phyloP scores from a whole-genome alignment of 2,113 vertebrate species.

The Chrysochloris asiatica region DNA sequence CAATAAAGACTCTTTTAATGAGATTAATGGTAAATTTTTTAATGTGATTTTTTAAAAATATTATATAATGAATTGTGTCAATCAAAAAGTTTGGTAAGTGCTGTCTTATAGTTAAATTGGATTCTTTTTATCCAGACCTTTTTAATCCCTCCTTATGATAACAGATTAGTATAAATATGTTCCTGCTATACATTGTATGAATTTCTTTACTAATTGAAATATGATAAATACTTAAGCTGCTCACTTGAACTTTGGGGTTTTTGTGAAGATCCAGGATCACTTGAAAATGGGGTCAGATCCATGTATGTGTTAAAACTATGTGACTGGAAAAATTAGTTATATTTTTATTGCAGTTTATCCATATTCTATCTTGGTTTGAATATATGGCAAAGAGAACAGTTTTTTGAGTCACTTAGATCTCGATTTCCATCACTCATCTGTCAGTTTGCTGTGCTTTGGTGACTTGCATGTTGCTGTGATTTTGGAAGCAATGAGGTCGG shows the following conservation, averaged over 20 bases:
- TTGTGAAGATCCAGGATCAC: background rate
- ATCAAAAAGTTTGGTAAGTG: background rate
- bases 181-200: background rate
- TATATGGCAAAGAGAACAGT: background rate
- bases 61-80: background rate
- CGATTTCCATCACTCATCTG: too few relatives aligned
- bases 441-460: too few relatives aligned
- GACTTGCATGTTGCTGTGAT: too few relatives aligned
- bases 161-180: background rate
- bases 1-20: background rate
- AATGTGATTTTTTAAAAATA: background rate
- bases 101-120: conserved; percentile 4
- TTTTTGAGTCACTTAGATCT: background rate
- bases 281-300: background rate
- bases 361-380: background rate
- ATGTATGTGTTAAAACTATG: background rate
- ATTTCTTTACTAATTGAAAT: background rate
- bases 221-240: background rate
- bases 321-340: background rate
- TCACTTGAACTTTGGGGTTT: background rate
- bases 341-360: background rate
- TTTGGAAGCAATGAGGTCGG: too few relatives aligned
- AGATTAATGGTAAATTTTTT: background rate
- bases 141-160: background rate
- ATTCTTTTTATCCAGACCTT: background rate